Base-by-base conservation (phyloP, 2,113 vertebrate genomes). In the Eulacestoma nigropectus region DNA sequence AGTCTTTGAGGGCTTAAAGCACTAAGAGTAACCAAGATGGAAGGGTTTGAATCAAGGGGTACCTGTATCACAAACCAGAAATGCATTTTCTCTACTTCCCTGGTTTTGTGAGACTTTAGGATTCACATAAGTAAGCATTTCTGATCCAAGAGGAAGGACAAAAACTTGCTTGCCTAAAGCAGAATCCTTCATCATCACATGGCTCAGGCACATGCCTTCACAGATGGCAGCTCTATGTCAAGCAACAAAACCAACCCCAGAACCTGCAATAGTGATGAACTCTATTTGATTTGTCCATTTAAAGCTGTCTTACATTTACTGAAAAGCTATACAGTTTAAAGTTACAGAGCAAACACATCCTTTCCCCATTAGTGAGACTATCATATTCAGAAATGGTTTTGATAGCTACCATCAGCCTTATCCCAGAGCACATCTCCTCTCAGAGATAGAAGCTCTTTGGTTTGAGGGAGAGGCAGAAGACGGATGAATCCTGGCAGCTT, bases 141-240 rank as follows among this genome's bases (percentile, higher is more conserved):
- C 57, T 81, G 16, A 60, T 60, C 50, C 76, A 77, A 77, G 56
- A 92, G 52, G 92, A 93, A 90, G 85, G 68, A 77, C 0, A 2
- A 85, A 90, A 95, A 75, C 55, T 95, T 95, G 79, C 56, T 88
- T 77, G 85, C 52, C 68, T 80, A 49, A 65, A 88, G 68, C 39
- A 93, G 88, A 90, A 65, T 77, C 46, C 80, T 85, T 55, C 56
- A 55, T 52, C 44, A 78, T 81, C 60, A 60, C 39, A 12, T 47
- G 69, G 23, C 44, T 92, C 35, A 78, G 53, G 46, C 79, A 90
- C 68, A 77, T 65, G 63, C 65, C 59, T 88, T 37, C 64, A 67
- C 22, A 73, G 73, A 49, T 0, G 1, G 41, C 3, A 26, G 73
- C 64, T 91, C 83, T 70, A 74, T 47, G 63, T 84, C 78, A 80